Base-by-base conservation (phyloP, 2,797 vertebrate species). In the Acipenser oxyrinchus region DNA sequence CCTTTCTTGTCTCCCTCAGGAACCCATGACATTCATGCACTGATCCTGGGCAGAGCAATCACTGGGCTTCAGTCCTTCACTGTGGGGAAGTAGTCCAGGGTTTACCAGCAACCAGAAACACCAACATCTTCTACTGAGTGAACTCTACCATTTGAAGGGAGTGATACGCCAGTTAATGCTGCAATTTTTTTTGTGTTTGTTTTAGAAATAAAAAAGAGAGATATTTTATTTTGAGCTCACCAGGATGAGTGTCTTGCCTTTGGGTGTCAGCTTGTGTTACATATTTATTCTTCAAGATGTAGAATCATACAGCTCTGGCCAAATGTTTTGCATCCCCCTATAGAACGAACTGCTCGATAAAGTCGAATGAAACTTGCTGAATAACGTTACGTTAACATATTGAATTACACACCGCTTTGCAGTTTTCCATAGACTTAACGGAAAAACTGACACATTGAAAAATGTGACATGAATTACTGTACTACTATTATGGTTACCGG, bases 11-110 rank as follows among this genome's bases (percentile, higher is more conserved):
- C 23, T 64, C 48, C 6, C 68, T 0, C 85, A 98, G 96, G 96
- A 57, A 98, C 95, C 62, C 95, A 97, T 2, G 95, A 99, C 71
- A 95, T 99, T 75, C 96, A 99, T 0, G 96, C 95, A 0, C 84
- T 99, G 76, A 97, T 99, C 81, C 88, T 99, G 66, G 96, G 96
- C 68, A 80, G 89, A 74, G 95, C 91, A 65, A 96, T 98, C 84
- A 98, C 96, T 0, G 95, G 94, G 9, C 82, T 98, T 70, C 95
- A 98, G 82, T 86, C 96, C 5, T 98, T 98, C 59, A 90, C 90
- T 0, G 88, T 89, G 23, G 70, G 68, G 72, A 93, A 93, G 57
- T 95, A 85, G 81, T 37, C 4, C 23, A 37, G 23, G 23, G 23
- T 37, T 37, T 4, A 37, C 23, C 23, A 37, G 23, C 23, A 37